Percentiles rank a stretch among this genome's conserved stretches.
phyloP scores from a whole-genome alignment of 2,797 vertebrate genomes.

The Gobionotothen gibberifrons region DNA sequence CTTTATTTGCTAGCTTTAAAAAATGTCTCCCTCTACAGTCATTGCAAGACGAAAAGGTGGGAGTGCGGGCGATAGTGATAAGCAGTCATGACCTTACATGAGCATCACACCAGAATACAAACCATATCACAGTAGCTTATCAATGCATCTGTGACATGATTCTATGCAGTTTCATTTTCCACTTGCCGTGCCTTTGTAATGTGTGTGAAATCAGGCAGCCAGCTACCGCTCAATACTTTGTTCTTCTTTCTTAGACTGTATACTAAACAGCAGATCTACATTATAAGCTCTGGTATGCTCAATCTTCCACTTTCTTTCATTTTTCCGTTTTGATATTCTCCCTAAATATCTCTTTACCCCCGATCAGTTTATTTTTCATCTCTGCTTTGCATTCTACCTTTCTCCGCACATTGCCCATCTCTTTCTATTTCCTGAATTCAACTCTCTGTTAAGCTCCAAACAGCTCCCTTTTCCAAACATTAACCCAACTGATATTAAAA shows the following conservation, averaged over 20 bases:
- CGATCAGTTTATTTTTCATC: background rate
- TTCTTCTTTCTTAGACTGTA: slow-evolving; percentile 51
- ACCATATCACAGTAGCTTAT: slow-evolving; percentile 31
- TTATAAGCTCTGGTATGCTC: slow-evolving; percentile 32
- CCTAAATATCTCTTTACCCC: slow-evolving; percentile 6
- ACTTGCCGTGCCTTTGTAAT: slow-evolving; percentile 63
- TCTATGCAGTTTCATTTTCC: slow-evolving; percentile 64
- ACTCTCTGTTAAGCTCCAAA: slow-evolving; percentile 2
- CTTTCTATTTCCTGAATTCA: slow-evolving; percentile 5
- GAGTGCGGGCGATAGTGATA: slow-evolving; percentile 40
- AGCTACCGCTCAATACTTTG: slow-evolving; percentile 32
- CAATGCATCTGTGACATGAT: slow-evolving; percentile 40
- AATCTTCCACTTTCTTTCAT: background rate
- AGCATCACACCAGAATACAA: slow-evolving; percentile 10
- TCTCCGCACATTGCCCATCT: background rate
- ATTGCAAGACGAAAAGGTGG: slow-evolving; percentile 9
- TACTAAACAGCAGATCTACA: slow-evolving; percentile 53
- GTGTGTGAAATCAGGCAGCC: slow-evolving; percentile 73
- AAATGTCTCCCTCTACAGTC: background rate
- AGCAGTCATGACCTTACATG: slow-evolving; percentile 44
- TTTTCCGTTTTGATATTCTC: background rate
- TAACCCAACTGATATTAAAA: slow-evolving; percentile 6
- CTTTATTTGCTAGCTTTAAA: slow-evolving; percentile 9
- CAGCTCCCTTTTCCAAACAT: background rate
- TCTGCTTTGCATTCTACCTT: slow-evolving; percentile 4